Base-by-base conservation (phyloP, 2,888 invertebrate species). In the Trachelus tabidus region DNA sequence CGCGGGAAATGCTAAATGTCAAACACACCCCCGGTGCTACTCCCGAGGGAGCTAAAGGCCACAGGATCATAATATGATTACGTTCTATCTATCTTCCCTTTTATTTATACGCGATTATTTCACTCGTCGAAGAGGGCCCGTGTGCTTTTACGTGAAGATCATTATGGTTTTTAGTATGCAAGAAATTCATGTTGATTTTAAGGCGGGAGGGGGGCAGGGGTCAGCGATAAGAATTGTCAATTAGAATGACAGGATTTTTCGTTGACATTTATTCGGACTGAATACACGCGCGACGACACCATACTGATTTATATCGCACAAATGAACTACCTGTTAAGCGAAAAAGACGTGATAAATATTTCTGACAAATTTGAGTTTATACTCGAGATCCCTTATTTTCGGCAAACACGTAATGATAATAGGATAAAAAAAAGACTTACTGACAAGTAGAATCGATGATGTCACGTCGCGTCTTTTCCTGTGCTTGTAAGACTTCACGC, bases 1-100 rank as follows among this genome's bases (percentile, higher is more conserved):
- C 87, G 80, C 82, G 91, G 89, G 89, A 88, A 86, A 88, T 87
- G 89, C 86, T 89, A 90, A 91, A 90, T 90, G 90, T 90, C 90
- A 90, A 90, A 89, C 88, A 87, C 88, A 85, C 81, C 85, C 85
- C 83, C 83, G 83, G 79, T 79, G 33, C 35, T 81, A 79, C 82
- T 85, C 88, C 87, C 88, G 34, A 23, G 90, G 85, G 90, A 88
- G 79, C 84, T 84, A 89, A 89, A 88, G 87, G 89, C 87, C 88
- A 87, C 83, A 86, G 82, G 87, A 86, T 88, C 86, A 81, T 89
- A 88, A 90, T 90, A 89, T 87, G 87, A 90, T 90, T 90, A 89
- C 86, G 84, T 84, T 87, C 82, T 85, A 84, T 86, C 83, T 82
- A 84, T 84, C 83, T 81, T 76, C 79, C 76, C 80, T 79, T 83